These are phyloP conservation scores for Arizona elegans DNA, from an alignment of 2,113 vertebrate species.

Conservation along the genomic window DNA sequence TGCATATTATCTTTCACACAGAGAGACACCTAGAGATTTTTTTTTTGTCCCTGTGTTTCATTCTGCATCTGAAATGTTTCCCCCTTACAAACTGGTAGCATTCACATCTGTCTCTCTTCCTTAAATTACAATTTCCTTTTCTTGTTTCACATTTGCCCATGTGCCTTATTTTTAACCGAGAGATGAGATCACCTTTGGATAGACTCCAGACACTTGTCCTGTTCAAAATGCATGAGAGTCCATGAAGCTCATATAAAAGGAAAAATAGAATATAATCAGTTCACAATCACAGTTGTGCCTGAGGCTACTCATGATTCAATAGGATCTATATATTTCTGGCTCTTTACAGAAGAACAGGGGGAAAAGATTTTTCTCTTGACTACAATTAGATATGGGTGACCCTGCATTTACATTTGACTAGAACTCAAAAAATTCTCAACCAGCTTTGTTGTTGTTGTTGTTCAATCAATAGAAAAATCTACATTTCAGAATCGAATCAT, in stretches of 20 bases:
- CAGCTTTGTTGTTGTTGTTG: not conserved
- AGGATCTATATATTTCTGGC: slow-evolving; percentile 10
- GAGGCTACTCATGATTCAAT: slow-evolving; percentile 2
- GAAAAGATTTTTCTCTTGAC: not conserved
- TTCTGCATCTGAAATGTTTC: not conserved
- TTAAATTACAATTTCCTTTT: not conserved
- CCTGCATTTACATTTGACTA: not conserved
- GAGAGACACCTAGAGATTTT: not conserved
- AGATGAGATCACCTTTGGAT: slow-evolving; percentile 39
- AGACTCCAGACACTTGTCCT: slow-evolving; percentile 22
- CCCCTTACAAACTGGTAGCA: not conserved
- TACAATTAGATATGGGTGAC: not conserved
- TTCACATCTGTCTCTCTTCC: not conserved
- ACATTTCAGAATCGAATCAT: not conserved
- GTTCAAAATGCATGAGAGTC: slow-evolving; percentile 23
- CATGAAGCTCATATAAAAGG: slow-evolving; percentile 15
- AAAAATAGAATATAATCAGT: slow-evolving; percentile 29
- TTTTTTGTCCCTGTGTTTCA: not conserved
- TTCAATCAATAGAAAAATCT: not conserved
- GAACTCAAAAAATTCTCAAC: not conserved
- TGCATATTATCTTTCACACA: not conserved
- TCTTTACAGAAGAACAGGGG: not conserved
- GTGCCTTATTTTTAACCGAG: slow-evolving; percentile 22
- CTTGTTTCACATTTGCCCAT: slow-evolving; percentile 13
- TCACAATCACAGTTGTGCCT: slow-evolving; percentile 24